Conservation (phyloP, 2,113 vertebrate species). For the Saguinus midas region DNA sequence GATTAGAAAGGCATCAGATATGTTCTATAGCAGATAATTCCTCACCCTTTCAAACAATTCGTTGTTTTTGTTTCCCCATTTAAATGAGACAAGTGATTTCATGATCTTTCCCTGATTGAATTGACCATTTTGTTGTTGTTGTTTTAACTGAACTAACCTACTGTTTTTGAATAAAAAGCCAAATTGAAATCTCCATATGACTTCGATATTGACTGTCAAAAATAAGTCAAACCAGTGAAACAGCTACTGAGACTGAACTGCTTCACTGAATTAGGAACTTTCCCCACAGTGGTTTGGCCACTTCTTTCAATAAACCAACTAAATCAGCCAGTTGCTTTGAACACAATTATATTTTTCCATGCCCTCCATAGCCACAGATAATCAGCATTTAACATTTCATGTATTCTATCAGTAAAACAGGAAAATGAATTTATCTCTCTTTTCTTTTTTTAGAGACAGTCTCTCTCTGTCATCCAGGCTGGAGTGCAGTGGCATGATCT, state of each 20-base stretch:
- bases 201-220: background rate
- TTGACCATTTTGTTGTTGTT: background rate
- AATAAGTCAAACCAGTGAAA: background rate
- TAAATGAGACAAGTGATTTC: conserved; percentile 21
- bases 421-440: background rate
- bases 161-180: background rate
- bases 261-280: background rate
- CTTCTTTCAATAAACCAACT: background rate
- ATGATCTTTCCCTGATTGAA: background rate
- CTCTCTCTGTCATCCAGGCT: no score
- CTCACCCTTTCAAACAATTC: background rate
- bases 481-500: no score
- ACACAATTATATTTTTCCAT: background rate
- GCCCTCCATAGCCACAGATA: background rate
- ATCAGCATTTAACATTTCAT: background rate
- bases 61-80: background rate
- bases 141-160: background rate
- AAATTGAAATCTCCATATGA: background rate
- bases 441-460: no score
- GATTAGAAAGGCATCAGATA: background rate
- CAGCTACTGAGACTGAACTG: background rate
- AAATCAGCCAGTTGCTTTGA: background rate
- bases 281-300: background rate
- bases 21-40: background rate
- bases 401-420: background rate